Conservation (phyloP, 2,113 vertebrate genomes). For the Zapornia atra region DNA sequence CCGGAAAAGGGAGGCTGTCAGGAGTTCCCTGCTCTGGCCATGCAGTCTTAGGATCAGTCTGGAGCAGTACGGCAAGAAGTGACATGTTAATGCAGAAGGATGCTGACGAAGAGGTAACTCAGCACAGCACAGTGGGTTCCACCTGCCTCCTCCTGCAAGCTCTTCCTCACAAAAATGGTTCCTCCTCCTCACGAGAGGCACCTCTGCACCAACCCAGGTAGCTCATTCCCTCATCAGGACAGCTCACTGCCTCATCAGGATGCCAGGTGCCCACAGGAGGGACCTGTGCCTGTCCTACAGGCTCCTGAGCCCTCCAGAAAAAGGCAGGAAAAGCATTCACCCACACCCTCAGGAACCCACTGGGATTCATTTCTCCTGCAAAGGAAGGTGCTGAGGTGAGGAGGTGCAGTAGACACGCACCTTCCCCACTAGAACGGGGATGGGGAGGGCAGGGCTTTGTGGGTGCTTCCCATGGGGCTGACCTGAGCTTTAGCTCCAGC, state of each 20-base stretch:
- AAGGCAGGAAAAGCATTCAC: fast-evolving
- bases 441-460: neutral
- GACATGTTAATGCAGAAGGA: fast-evolving
- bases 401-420: neutral
- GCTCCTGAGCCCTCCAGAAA: neutral
- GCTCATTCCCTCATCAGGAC: no score
- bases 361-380: neutral
- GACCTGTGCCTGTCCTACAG: neutral
- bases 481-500: neutral
- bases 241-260: neutral
- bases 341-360: neutral
- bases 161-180: fast-evolving
- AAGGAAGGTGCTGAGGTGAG: neutral
- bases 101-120: fast-evolving
- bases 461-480: neutral
- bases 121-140: neutral
- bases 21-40: neutral
- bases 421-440: neutral
- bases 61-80: neutral
- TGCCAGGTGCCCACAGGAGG: fast-evolving
- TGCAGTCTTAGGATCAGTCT: neutral
- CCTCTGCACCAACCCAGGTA: neutral
- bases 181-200: neutral
- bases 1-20: neutral
- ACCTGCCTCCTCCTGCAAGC: neutral